Conservation (phyloP, 2,113 vertebrate species). For the Neotoma lepida region DNA sequence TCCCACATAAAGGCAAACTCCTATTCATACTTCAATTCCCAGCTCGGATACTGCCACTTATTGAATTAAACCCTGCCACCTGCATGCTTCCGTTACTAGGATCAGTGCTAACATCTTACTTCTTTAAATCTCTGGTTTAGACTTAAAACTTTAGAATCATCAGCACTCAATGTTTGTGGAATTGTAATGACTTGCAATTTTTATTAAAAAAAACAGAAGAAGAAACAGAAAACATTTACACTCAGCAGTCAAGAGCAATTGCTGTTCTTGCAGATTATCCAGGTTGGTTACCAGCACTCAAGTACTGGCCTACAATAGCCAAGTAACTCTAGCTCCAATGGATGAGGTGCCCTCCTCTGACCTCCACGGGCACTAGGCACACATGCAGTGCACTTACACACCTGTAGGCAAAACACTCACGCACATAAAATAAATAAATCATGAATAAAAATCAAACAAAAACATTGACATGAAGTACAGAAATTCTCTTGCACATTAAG, state of each 20-base stretch:
- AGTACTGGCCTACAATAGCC: neutral
- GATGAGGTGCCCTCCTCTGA: no score
- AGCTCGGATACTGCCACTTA: neutral
- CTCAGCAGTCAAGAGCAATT: neutral
- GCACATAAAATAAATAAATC: neutral
- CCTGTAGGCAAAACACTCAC: neutral
- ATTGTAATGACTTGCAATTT: slow-evolving; percentile 17
- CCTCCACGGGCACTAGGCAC: neutral
- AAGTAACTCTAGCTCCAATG: neutral
- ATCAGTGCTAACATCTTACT: neutral
- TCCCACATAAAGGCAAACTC: slow-evolving; percentile 25
- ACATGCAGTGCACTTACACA: neutral
- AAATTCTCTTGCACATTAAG: slow-evolving; percentile 28
- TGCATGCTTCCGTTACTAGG: neutral
- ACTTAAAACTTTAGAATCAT: neutral
- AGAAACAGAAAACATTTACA: neutral
- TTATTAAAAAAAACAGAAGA: neutral
- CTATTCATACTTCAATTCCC: slow-evolving; percentile 58
- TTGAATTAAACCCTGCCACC: neutral
- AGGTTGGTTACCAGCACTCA: neutral
- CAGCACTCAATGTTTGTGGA: neutral
- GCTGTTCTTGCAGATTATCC: neutral
- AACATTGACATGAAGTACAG: neutral
- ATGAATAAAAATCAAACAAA: slow-evolving; percentile 14
- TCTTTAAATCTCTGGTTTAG: slow-evolving; percentile 7